Base-by-base conservation (phyloP, 2,113 vertebrate species). In the Cyprinodon tularosa region DNA sequence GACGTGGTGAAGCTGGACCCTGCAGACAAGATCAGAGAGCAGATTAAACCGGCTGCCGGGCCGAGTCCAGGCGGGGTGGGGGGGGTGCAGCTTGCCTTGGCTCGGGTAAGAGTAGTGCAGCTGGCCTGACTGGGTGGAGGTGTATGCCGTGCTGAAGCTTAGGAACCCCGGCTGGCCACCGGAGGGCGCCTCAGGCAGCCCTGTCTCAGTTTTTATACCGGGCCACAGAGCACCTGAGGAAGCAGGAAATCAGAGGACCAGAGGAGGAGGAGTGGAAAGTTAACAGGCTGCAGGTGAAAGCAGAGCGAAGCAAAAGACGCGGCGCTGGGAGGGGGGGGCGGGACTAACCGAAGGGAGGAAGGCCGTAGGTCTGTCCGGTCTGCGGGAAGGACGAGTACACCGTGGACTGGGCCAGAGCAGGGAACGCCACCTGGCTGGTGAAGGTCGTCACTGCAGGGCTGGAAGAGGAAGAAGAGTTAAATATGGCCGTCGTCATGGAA, bases 201-300 rank as follows among this genome's bases (percentile, higher is more conserved):
- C 96, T 94, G 96, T 96, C 95, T 98, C 97, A 90, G 97, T 95
- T 96, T 99, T 99, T 93, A 99, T 96, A 95, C 97, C 98, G 93
- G 97, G 98, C 98, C 98, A 99, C 96, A 99, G 95, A 94, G 97
- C 95, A 96, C 97, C 98, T 99, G 86, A 83, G 87, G 90, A 93
- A 47, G 67, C 86, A 85, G 89, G 84, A 89, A 90, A 84, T 90
- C 86, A 83, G 82, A 66, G 12, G 71, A 83, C 83, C 88, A 84
- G 62, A 80, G 79, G 83, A 37, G 79, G 62, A 42, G 62, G 64
- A 40, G 17, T 10, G 0, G 20, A 9, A 42, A n/a, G 3, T 22
- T 12, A 66, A 44, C 11, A 14, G 4, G 45, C n/a, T 47, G 57
- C 67, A 68, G 72, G 40, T 86, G 36, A 40, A 68, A 86, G 90